A percentile compares a stretch with the other conserved stretches of the same genome.
These are phyloP conservation scores for Bombus ignitus DNA, from an alignment of 1,140 invertebrate genomes.

Conservation along the genomic window DNA sequence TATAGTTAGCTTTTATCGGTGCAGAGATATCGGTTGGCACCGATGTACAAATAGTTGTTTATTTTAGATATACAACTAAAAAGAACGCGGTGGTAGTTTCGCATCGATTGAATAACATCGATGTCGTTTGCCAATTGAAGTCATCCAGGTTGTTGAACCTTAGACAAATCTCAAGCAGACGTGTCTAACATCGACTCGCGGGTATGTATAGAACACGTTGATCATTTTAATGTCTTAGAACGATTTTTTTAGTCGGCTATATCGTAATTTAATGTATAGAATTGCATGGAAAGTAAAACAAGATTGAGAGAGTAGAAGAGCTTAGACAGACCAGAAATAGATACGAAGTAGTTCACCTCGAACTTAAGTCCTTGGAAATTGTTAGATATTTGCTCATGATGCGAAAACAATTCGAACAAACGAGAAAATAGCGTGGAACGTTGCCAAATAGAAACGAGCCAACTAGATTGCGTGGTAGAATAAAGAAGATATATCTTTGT, in stretches of 20 bases:
- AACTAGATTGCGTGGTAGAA: constrained; percentile 27
- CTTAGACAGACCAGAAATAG: background rate
- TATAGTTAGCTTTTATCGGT: background rate
- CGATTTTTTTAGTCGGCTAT: background rate
- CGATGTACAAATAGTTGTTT: constrained; percentile 31
- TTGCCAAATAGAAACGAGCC: constrained; percentile 48
- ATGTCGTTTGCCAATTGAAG: constrained; percentile 57
- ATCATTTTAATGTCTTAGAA: constrained; percentile 1
- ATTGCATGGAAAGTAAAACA: background rate
- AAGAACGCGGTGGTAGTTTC: constrained; percentile 23
- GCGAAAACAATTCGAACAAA: constrained; percentile 31
- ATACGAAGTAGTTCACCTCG: background rate
- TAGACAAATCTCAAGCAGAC: background rate
- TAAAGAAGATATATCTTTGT: constrained; percentile 2
- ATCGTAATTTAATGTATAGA: background rate
- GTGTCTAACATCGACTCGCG: constrained; percentile 26
- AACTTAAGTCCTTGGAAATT: constrained; percentile 3
- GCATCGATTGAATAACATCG: constrained; percentile 58
- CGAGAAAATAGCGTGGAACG: background rate
- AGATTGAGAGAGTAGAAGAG: background rate
- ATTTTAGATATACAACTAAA: constrained; percentile 42
- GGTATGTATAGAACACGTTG: background rate
- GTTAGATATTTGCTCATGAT: constrained; percentile 11
- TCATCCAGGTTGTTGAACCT: constrained; percentile 43
- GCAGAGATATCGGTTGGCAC: constrained; percentile 26